phyloP scores from a whole-genome alignment of 2,888 invertebrate genomes.

The Nemotelus nigrinus region DNA sequence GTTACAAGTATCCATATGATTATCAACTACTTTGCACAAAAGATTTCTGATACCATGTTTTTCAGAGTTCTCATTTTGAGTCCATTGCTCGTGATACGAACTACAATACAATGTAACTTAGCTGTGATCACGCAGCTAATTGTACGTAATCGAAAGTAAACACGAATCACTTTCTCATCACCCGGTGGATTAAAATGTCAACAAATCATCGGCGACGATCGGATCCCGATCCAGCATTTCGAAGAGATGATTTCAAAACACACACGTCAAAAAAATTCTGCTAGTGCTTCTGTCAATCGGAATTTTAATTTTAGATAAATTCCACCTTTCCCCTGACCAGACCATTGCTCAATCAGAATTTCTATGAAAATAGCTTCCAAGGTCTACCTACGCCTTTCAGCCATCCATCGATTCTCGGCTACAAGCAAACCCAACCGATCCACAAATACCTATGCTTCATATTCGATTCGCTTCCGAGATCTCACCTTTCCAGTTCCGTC shows the following conservation, averaged over 20 bases:
- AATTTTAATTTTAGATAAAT: slow-evolving; percentile 8
- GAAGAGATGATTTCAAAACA: slow-evolving; percentile 17
- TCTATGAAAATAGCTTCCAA: neutral
- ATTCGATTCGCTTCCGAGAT: neutral
- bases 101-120: too few species aligned
- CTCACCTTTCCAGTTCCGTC: slow-evolving; percentile 32
- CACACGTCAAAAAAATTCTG: slow-evolving; percentile 9
- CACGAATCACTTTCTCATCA: slow-evolving; percentile 16
- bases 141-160: neutral
- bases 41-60: too few species aligned
- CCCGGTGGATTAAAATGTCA: slow-evolving; percentile 29
- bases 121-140: neutral
- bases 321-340: slow-evolving; percentile 14
- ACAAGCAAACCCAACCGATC: neutral
- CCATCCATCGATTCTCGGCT: neutral
- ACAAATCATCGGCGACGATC: slow-evolving; percentile 35
- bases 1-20: too few species aligned
- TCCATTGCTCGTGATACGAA: too few species aligned
- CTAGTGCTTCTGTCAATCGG: slow-evolving; percentile 12
- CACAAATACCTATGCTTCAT: neutral
- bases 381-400: neutral
- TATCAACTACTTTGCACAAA: too few species aligned
- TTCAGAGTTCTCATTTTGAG: too few species aligned
- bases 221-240: slow-evolving; percentile 15
- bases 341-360: neutral